A percentile compares a stretch with the other conserved stretches of the same genome.
Conservation (phyloP, 1,140 invertebrate genomes). For the Drosophila neocordata region DNA sequence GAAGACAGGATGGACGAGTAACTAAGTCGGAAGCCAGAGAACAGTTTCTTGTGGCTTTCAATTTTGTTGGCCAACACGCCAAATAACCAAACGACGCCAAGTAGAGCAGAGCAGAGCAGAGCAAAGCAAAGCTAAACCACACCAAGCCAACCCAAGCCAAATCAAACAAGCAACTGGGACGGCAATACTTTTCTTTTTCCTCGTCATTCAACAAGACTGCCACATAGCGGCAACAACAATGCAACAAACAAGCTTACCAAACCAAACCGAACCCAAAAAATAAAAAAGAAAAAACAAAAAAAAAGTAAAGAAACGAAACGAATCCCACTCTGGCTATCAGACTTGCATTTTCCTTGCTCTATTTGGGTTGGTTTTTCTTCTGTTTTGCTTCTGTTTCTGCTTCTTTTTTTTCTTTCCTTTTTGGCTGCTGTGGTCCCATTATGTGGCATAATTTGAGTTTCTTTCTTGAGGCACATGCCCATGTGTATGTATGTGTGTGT, state of each 20-base stretch:
- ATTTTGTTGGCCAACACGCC: slow-evolving; percentile 71
- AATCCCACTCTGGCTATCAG: slow-evolving; percentile 46
- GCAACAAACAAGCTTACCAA: slow-evolving; percentile 46
- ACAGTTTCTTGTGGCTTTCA: slow-evolving; percentile 75
- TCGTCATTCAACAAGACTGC: slow-evolving; percentile 35
- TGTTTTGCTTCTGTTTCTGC: slow-evolving; percentile 55
- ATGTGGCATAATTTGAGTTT: slow-evolving; percentile 46
- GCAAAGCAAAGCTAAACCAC: slow-evolving; percentile 7
- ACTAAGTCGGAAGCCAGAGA: slow-evolving; percentile 71
- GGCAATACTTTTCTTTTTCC: slow-evolving; percentile 23
- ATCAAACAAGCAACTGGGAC: slow-evolving; percentile 55
- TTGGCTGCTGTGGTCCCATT: slow-evolving; percentile 21
- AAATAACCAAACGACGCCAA: slow-evolving; percentile 37
- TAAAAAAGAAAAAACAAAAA: background rate
- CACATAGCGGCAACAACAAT: slow-evolving; percentile 31
- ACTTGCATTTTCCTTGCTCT: slow-evolving; percentile 57
- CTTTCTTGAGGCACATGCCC: background rate
- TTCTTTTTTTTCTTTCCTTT: no score
- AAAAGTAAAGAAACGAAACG: background rate
- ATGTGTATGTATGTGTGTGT: background rate
- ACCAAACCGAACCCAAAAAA: slow-evolving; percentile 4
- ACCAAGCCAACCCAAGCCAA: slow-evolving; percentile 41
- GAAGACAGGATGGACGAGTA: slow-evolving; percentile 9
- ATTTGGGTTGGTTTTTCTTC: slow-evolving; percentile 60
- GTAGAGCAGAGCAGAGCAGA: no score